Evolutionary conservation across 1,140 invertebrate species (phyloP), one percentile per base, ranked within the genome.

Genomic region (Conus betulinus): DNA sequence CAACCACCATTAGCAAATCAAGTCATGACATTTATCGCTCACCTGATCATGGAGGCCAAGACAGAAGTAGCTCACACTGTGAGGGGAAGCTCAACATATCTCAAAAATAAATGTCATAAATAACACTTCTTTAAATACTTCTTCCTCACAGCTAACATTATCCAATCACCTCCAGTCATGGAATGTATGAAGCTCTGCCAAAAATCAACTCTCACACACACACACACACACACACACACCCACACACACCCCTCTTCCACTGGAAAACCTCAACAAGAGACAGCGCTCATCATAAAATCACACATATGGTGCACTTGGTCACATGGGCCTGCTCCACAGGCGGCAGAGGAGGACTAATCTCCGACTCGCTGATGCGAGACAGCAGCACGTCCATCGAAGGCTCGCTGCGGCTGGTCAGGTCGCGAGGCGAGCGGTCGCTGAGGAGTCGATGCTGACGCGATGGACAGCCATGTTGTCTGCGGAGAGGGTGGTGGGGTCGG

Each of bases 291-390:
- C 86, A 93, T 81, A 93, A 86, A 83, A 93, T 89, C n/a, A 78
- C 52, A 88, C 93, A 93, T 39, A 93, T 91, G n/a, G 90, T 87
- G 87, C 93, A 93, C 83, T 93, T 91, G 11, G 90, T 89, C 15
- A 93, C 92, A 83, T 92, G 87, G 17, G 89, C 91, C 27, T 88
- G 90, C 39, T 90, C 89, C 39, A 93, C 91, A 7, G 67, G n/a
- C 51, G 39, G 20, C 27, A 52, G 25, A n/a, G 20, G 5, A 82
- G 81, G 63, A 13, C 86, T n/a, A 51, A 60, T 60, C n/a, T 79
- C 90, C 27, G 89, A 84, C 23, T 90, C 87, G 25, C 55, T 78
- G 74, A 84, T 87, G 27, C 85, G 89, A 3, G 89, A 90, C 81
- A 90, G 85, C 88, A 88, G 51, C n/a, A 90, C 88, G 25, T 90